A percentile compares a stretch with the other conserved stretches of the same genome.
Conservation (phyloP, 1,140 invertebrate genomes). For the Ruditapes philippinarum region DNA sequence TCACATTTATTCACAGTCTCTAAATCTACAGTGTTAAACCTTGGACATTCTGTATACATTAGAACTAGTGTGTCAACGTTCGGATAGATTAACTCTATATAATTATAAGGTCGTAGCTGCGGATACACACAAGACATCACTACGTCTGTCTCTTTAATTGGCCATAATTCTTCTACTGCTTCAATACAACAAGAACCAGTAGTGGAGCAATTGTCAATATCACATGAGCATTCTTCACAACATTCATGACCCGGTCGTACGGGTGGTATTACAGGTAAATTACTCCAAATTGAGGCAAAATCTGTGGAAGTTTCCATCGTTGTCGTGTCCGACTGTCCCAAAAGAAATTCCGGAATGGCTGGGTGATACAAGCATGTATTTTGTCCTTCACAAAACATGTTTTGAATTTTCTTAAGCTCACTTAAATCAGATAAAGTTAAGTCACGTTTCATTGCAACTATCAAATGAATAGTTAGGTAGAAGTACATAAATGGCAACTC, state of each 20-base stretch:
- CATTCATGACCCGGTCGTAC: not conserved
- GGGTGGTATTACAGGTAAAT: not conserved
- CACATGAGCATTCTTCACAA: slow-evolving; percentile 18
- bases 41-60: not conserved
- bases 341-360: no score
- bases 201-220: not conserved
- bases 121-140: not conserved
- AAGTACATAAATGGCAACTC: no score
- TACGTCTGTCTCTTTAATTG: not conserved
- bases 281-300: no score
- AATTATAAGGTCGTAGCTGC: not conserved
- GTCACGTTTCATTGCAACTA: no score
- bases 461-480: no score
- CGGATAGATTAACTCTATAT: no score
- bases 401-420: no score
- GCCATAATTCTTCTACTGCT: not conserved
- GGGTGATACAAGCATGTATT: no score
- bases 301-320: no score
- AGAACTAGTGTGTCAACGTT: not conserved
- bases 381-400: no score
- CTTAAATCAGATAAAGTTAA: no score
- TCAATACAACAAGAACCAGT: not conserved
- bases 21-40: not conserved
- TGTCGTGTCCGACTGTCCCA: no score
- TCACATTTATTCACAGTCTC: not conserved